Evolutionary conservation across 2,888 invertebrate genomes (phyloP), one percentile per base, ranked within the genome.

Genomic region (Celastrina argiolus): DNA sequence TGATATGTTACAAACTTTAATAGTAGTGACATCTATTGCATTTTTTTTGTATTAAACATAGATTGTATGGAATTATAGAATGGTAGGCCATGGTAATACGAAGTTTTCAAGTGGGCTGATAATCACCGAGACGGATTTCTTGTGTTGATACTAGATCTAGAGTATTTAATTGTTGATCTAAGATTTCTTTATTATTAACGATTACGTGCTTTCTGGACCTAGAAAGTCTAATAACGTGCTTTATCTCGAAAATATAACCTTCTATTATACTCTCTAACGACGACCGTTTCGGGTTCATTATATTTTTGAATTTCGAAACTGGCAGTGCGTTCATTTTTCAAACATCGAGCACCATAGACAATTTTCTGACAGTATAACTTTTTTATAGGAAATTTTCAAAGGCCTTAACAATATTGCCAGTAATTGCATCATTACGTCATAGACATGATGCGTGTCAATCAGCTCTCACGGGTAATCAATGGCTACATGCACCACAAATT

Each of bases 371-470:
- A 63, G 36, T 42, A 26, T 36, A 63, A 45, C 63, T 36, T 63
- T 63, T 63, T 63, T 61, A 34, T 34, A 26, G 22, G 5, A 14
- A 61, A 61, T 36, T 61, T 59, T 59, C 59, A 59, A 59, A 59
- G 59, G 59, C 16, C 36, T 12, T 39, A 61, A 61, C 61, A 61
- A 58, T 65, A 81, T 79, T 75, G 80, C 73, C 75, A 76, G 72
- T 83, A 83, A 86, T 84, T 80, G 85, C 85, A 86, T 88, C 87
- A 87, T 81, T 75, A 73, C 69, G 74, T 76, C 74, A 80, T 81
- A 79, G 82, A 22, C 51, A 51, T 82, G 84, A 85, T 83, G 85
- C 77, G 73, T 82, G 88, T 87, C 87, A 87, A 85, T 88, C 87
- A 85, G 39, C 36, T 58, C 56, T 58, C 58, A 65, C 56, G 41